A percentile compares a stretch with the other conserved stretches of the same genome.
Conservation (phyloP, 2,113 vertebrate genomes). For the Tenebrosternarchus preto region DNA sequence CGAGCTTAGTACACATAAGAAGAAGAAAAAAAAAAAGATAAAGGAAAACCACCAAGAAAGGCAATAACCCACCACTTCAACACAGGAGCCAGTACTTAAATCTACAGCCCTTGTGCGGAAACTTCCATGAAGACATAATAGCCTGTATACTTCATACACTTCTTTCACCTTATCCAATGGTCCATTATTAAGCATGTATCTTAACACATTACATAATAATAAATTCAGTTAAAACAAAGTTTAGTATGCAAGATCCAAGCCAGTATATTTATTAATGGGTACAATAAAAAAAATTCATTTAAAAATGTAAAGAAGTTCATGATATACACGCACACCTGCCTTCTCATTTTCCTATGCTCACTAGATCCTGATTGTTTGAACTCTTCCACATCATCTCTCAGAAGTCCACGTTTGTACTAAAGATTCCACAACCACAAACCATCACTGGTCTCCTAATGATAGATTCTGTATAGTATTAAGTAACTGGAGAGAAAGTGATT, state of each 20-base stretch:
- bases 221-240: not conserved
- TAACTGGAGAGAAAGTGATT: not conserved
- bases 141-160: conserved; percentile 3
- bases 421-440: not conserved
- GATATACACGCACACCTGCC: not conserved
- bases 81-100: conserved; percentile 10
- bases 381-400: not conserved
- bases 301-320: not conserved
- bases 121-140: conserved; percentile 3
- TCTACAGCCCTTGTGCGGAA: not conserved
- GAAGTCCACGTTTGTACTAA: not conserved
- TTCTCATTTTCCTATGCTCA: not conserved
- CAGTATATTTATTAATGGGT: conserved; percentile 4
- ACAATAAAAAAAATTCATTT: not conserved
- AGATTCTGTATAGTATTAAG: not conserved
- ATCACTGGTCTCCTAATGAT: not conserved
- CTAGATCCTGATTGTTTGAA: not conserved
- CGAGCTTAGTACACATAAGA: not conserved
- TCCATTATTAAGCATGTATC: conserved; percentile 22
- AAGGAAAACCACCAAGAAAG: conserved; percentile 25
- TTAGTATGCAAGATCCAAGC: not conserved
- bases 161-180: not conserved
- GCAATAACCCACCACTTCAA: not conserved
- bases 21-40: conserved; percentile 21
- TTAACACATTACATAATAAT: conserved; percentile 9